Evolutionary conservation across 2,113 vertebrate species (phyloP).

Genomic region (Cairina moschata): DNA sequence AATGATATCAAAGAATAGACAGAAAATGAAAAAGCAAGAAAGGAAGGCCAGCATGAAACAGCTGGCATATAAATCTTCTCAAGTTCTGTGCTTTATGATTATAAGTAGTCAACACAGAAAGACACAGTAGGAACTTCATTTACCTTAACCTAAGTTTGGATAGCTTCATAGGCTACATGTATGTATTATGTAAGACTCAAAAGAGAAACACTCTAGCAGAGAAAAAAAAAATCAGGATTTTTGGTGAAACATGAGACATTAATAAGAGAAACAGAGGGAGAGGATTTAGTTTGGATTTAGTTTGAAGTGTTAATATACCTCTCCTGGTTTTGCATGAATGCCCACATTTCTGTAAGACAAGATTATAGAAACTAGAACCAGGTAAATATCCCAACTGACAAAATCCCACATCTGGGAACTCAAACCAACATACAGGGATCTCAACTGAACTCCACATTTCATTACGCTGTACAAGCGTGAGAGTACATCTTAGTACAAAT

Average conservation of each 20-base stretch:
- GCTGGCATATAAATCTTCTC: background rate
- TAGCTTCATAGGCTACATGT: background rate
- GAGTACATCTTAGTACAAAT: background rate
- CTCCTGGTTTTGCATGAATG: fast-evolving
- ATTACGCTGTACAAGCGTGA: background rate
- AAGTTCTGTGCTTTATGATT: background rate
- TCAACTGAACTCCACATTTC: background rate
- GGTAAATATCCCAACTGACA: background rate
- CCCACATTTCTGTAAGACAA: background rate
- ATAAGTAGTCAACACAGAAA: background rate
- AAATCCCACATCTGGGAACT: background rate
- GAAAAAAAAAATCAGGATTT: background rate
- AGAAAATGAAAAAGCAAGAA: background rate
- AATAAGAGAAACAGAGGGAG: background rate
- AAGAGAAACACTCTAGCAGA: background rate
- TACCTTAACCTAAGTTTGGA: background rate
- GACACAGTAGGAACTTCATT: background rate
- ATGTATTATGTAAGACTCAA: no score
- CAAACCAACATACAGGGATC: background rate
- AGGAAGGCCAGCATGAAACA: background rate
- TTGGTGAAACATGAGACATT: fast-evolving
- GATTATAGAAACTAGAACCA: background rate
- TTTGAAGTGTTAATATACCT: background rate
- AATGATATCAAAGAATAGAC: background rate
- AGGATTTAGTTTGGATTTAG: background rate